Percentiles rank a stretch among this genome's conserved stretches.
phyloP scores from a whole-genome alignment of 2,888 invertebrate genomes.

The Catocala nupta region DNA sequence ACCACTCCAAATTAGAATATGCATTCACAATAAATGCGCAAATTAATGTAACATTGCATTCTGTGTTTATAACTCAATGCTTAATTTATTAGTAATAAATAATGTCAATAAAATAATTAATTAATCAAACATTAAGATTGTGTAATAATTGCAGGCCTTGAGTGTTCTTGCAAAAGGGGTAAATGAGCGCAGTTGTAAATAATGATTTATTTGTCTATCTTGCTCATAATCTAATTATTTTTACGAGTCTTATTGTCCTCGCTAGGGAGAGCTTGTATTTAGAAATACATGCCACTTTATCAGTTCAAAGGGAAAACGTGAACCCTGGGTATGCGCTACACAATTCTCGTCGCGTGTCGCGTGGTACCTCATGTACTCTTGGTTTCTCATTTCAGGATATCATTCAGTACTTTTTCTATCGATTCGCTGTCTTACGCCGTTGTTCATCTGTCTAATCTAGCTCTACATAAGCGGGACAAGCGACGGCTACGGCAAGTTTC shows the following conservation, averaged over 20 bases:
- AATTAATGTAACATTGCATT: constrained; percentile 33
- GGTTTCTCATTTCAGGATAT: no score
- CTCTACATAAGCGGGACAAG: no score
- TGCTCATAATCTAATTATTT: background rate
- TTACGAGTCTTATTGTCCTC: background rate
- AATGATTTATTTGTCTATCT: background rate
- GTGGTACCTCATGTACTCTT: no score
- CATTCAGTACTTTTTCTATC: no score
- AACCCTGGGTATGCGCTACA: no score
- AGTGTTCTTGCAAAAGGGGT: constrained; percentile 33
- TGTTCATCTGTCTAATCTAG: no score
- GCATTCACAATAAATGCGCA: constrained; percentile 38
- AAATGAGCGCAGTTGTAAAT: constrained; percentile 2
- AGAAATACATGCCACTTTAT: no score
- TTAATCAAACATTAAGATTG: constrained; percentile 40
- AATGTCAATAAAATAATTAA: constrained; percentile 41
- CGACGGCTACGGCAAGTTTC: no score
- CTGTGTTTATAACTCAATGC: constrained; percentile 11
- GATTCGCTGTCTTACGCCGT: no score
- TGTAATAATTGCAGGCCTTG: constrained; percentile 37
- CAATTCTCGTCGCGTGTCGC: no score
- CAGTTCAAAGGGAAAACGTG: no score
- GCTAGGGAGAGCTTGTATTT: no score
- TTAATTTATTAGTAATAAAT: constrained; percentile 42
- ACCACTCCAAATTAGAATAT: constrained; percentile 20